Base-by-base conservation (phyloP, 2,113 vertebrate genomes). In the Lycaon pictus region DNA sequence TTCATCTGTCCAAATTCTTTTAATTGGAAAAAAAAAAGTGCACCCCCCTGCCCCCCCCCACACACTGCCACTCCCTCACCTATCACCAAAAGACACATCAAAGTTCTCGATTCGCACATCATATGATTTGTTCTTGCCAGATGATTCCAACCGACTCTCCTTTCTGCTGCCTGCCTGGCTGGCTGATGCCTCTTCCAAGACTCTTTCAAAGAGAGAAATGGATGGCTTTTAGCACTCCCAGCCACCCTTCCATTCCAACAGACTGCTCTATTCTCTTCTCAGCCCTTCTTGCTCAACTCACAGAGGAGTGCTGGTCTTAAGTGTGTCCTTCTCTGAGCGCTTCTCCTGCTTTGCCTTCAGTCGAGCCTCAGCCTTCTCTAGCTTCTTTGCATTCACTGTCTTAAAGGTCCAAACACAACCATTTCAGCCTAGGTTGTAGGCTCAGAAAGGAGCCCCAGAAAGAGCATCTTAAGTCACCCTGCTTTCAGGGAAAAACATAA, bases 91-190 rank as follows among this genome's bases (percentile, higher is more conserved):
- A 60, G 99, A 99, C 87, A 99, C 99, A 2, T 99, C 99, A 16
- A 99, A 99, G 99, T 99, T 99, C 98, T 99, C 99, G 0, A 99
- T 99, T 95, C 99, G 99, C 88, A 99, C 99, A 58, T 99, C 99
- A 0, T 99, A 99, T 0, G 99, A 99, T 90, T 99, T 99, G 97
- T 99, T 99, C 98, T 99, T 99, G 98, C 99, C 99, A 1, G 99
- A 99, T 16, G 99, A 99, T 96, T 99, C 99, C 60, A 99, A 99
- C 3, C 99, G 99, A 77, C 95, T 99, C 74, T 99, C 99, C 98
- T 99, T 99, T 98, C 99, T 99, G 98, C 98, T 99, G 98, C 99
- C 99, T 27, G 99, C 99, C 98, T 99, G 99, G 98, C 99, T 99
- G 96, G 99, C 99, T 0, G 99, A 99, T 0, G 99, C 99, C 98